A percentile compares a stretch with the other conserved stretches of the same genome.
phyloP scores from a whole-genome alignment of 2,888 invertebrate genomes.

The Tenthredo distinguenda region DNA sequence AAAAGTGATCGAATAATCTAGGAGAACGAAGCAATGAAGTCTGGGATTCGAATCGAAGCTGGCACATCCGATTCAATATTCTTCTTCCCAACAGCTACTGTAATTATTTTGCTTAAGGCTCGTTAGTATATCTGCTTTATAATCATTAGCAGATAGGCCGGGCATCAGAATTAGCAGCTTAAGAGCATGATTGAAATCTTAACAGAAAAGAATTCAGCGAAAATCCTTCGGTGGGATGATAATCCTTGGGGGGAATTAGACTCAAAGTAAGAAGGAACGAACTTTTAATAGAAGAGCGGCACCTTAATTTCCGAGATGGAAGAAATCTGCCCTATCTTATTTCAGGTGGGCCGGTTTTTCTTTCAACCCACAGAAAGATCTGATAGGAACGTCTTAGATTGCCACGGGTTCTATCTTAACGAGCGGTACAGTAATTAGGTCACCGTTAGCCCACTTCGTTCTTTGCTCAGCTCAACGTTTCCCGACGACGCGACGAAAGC shows the following conservation, averaged over 20 bases:
- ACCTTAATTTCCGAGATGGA: slow-evolving; percentile 31
- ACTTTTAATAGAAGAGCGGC: slow-evolving; percentile 34
- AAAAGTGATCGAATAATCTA: neutral
- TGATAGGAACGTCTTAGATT: slow-evolving; percentile 26
- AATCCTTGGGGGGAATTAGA: slow-evolving; percentile 8
- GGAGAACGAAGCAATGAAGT: neutral
- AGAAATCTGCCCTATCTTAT: slow-evolving; percentile 17
- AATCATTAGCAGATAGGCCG: neutral
- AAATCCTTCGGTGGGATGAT: slow-evolving; percentile 9
- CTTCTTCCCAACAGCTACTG: neutral
- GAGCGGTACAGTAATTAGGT: slow-evolving; percentile 39
- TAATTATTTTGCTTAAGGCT: neutral
- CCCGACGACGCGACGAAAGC: neutral
- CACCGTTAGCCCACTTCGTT: slow-evolving; percentile 17
- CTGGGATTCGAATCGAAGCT: neutral
- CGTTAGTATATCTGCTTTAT: neutral
- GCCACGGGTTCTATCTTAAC: slow-evolving; percentile 42
- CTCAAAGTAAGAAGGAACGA: slow-evolving; percentile 4
- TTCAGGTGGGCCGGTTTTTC: slow-evolving; percentile 4
- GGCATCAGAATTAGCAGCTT: neutral
- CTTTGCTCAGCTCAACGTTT: neutral
- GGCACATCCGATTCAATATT: neutral
- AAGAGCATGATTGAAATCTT: slow-evolving; percentile 6
- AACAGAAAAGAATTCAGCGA: neutral
- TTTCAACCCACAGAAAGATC: slow-evolving; percentile 29